Evolutionary conservation across 2,113 vertebrate genomes (phyloP), one percentile per base, ranked within the genome.

Genomic region (Nettapus auritus): DNA sequence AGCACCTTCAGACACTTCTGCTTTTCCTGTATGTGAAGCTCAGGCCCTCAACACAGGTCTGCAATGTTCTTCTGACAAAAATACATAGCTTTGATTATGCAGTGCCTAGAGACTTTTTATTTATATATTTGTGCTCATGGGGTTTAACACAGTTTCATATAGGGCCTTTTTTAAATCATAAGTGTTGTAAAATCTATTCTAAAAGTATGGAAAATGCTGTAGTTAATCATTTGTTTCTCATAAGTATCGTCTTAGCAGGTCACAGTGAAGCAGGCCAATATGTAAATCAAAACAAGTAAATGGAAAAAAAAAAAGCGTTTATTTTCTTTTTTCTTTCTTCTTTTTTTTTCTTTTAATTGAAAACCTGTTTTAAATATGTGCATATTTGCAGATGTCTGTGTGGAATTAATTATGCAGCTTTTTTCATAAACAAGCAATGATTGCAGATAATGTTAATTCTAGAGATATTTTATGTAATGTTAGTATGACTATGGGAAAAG

Each of bases 351-450:
- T 48, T 48, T 6, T 48, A 48, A 48, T 48, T 10, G 3, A n/a
- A 88, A 88, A 38, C 3, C 33, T 92, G 6, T 12, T 88, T 89
- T 75, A 80, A 82, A 86, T 77, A 57, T 20, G 31, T 62, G 26
- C 38, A 16, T 66, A 23, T 86, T 92, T 90, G 83, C 23, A n/a
- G 34, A 38, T 3, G 8, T 53, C 50, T 96, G 42, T 53, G 26
- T 77, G 40, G 55, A 92, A 86, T 88, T 86, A 83, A 62, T 81
- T 77, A 50, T 74, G 60, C 29, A 69, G 25, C 52, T 69, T 74
- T 88, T 88, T 82, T 57, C 13, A 76, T 82, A 68, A 93, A 90
- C 44, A 83, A 59, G 9, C 18, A 60, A 20, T 62, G 85, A 64
- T 38, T 76, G 14, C 22, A 86, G 38, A 59, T 86, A 53, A 2